Evolutionary conservation across 2,888 invertebrate species (phyloP), one percentile per base, ranked within the genome.

Genomic region (Sinodicranocentrus sp.): DNA sequence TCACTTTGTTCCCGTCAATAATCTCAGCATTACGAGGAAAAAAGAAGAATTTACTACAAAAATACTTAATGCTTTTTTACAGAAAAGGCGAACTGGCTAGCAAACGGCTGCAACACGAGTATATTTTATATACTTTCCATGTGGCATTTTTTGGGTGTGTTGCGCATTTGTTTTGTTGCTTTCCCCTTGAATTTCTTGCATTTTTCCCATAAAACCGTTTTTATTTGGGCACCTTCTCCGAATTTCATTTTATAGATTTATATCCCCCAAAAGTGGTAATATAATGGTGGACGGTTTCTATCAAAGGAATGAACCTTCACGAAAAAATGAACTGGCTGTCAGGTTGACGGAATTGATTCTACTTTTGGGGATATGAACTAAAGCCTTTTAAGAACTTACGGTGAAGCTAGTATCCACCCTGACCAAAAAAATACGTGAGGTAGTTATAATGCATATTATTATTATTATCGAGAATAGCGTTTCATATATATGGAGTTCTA

Each of bases 241-340:
- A 57, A 57, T 39, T 72, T 39, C 61, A 73, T 73, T 26, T 63
- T 5, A 17, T 25, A 44, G 23, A 72, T 39, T 17, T 72, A 72
- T 72, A 21, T 39, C 25, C 15, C 43, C 73, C 25, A 59, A 61
- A 63, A 52, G 33, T 10, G n/a, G 59, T 67, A 59, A 48, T 63
- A 28, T 54, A n/a, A n/a, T 48, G n/a, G 21, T 48, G 25, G 26
- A 52, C 61, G 71, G 39, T 33, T 71, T 79, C 63, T 79, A 79
- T 79, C 79, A 71, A 71, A 71, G 63, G 63, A 80, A 80, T 67
- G 63, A 80, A 72, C 71, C 21, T 63, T 80, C 65, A 72, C 63
- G 79, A 72, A 79, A 71, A 80, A 80, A 63, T 80, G 79, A 72
- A 65, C 79, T 28, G 52, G 71, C 79, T 80, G 79, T 80, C 79